Percentiles rank a stretch among this genome's conserved stretches.
These are phyloP conservation scores for Sorex araneus DNA, from an alignment of 2,113 vertebrate species.

Conservation along the genomic window DNA sequence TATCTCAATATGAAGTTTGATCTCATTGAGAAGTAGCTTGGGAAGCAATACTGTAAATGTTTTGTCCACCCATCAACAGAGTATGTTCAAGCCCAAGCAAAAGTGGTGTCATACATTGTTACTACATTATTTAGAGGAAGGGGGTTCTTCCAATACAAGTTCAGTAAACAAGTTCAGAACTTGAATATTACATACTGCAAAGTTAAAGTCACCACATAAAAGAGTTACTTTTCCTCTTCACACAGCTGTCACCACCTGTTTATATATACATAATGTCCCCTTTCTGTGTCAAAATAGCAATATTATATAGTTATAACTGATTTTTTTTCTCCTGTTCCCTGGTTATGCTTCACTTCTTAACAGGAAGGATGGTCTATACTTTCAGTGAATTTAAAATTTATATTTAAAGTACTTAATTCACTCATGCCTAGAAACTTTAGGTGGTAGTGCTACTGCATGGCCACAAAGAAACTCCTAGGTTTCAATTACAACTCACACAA, in stretches of 20 bases:
- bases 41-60: constrained; percentile 84
- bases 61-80: constrained; percentile 87
- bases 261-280: constrained; percentile 61
- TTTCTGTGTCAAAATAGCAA: constrained; percentile 80
- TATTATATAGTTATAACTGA: constrained; percentile 67
- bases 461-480: background rate
- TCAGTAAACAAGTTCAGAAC: constrained; percentile 85
- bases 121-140: constrained; percentile 82
- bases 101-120: constrained; percentile 86
- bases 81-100: constrained; percentile 84
- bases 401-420: constrained; percentile 51
- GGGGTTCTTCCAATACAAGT: constrained; percentile 81
- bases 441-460: background rate
- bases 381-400: constrained; percentile 23
- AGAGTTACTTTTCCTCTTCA: constrained; percentile 79
- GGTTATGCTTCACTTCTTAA: constrained; percentile 56
- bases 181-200: constrained; percentile 78
- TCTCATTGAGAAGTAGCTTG: constrained; percentile 86
- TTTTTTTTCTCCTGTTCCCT: constrained; percentile 60
- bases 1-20: constrained; percentile 89
- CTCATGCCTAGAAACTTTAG: constrained; percentile 64
- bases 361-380: background rate
- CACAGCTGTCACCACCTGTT: constrained; percentile 74
- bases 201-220: constrained; percentile 54
- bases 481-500: constrained; percentile 26